Conservation (phyloP, 2,113 vertebrate genomes). For the Muscicapa adusta region DNA sequence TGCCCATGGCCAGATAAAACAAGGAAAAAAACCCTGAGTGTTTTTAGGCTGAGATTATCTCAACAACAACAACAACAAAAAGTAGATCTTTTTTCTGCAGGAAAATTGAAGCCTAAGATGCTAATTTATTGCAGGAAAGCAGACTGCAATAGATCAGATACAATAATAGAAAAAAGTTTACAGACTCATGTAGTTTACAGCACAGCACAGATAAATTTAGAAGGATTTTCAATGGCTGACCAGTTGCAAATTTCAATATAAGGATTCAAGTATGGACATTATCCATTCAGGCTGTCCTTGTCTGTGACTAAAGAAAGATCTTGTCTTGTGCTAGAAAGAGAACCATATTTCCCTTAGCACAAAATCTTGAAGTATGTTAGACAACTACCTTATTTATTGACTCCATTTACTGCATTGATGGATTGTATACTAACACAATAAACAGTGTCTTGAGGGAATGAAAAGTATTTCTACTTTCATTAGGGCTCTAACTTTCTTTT, state of each 20-base stretch:
- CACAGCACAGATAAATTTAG: not conserved
- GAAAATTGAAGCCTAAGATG: not conserved
- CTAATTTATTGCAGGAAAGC: not conserved
- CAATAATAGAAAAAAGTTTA: not conserved
- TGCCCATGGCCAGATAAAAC: not conserved
- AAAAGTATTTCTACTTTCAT: constrained; percentile 66
- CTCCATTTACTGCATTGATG: constrained; percentile 69
- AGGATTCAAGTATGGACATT: not conserved
- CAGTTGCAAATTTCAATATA: not conserved
- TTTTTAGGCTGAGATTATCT: not conserved
- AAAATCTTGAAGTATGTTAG: constrained; percentile 61
- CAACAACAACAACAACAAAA: not conserved
- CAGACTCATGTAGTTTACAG: not conserved
- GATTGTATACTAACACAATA: constrained; percentile 65
- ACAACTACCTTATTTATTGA: constrained; percentile 58
- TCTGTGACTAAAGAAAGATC: constrained; percentile 39
- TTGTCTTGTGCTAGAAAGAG: constrained; percentile 30
- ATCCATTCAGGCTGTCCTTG: constrained; percentile 6
- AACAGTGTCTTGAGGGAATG: constrained; percentile 42
- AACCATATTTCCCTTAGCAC: constrained; percentile 58
- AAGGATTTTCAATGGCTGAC: not conserved
- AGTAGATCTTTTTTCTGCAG: not conserved
- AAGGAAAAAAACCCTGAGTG: not conserved
- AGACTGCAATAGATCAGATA: not conserved
- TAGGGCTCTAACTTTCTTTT: constrained; percentile 52